Conservation (phyloP, 1,140 invertebrate genomes). For the Caenorhabditis latens region DNA sequence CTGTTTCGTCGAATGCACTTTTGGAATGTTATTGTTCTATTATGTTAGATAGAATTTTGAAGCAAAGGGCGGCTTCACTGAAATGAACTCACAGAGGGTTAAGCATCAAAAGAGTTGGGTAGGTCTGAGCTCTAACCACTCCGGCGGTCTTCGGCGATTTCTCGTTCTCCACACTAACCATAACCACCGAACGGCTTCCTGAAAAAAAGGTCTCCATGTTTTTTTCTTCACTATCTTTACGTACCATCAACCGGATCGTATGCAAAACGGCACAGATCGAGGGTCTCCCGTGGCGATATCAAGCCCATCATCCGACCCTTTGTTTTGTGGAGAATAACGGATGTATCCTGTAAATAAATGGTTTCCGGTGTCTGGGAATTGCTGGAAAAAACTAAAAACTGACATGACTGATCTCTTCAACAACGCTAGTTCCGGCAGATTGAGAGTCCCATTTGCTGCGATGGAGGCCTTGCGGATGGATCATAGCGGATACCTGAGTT, state of each 20-base stretch:
- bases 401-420: slow-evolving; percentile 40
- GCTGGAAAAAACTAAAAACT: background rate
- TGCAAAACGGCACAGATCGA: slow-evolving; percentile 51
- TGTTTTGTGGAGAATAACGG: slow-evolving; percentile 55
- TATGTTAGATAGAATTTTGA: background rate
- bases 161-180: slow-evolving; percentile 51
- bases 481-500: slow-evolving; percentile 31
- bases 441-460: slow-evolving; percentile 58
- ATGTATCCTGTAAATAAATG: slow-evolving; percentile 22
- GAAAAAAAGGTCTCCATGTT: background rate
- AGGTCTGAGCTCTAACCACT: slow-evolving; percentile 52
- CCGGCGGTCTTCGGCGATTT: slow-evolving; percentile 31
- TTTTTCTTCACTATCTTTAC: background rate
- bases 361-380: background rate
- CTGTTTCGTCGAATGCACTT: background rate
- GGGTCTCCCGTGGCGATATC: slow-evolving; percentile 48
- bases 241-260: slow-evolving; percentile 35
- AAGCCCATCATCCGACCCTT: slow-evolving; percentile 57
- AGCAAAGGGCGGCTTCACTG: too few relatives aligned
- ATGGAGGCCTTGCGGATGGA: slow-evolving; percentile 57
- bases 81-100: slow-evolving; percentile 44
- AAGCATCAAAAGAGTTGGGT: slow-evolving; percentile 57
- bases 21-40: background rate
- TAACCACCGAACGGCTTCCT: slow-evolving; percentile 51
- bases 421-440: slow-evolving; percentile 54